Percentiles rank a stretch among this genome's conserved stretches.
Conservation (phyloP, 2,113 vertebrate genomes). For the Phalacrocorax carbo region DNA sequence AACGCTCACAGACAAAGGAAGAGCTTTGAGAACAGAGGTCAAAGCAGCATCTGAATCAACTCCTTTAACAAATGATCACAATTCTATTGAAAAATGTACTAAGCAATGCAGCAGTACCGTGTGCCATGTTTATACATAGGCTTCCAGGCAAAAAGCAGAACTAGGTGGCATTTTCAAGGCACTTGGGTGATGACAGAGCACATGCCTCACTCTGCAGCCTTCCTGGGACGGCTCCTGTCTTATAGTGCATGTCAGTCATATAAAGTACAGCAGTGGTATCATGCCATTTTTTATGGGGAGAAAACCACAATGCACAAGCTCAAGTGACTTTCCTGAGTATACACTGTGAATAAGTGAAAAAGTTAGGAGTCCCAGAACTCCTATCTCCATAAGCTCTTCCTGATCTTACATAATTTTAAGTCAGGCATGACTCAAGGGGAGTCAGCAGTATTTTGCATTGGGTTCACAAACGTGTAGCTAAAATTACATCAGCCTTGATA, state of each 20-base stretch:
- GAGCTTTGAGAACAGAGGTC: constrained; percentile 61
- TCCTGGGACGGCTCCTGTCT: background rate
- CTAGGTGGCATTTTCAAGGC: constrained; percentile 33
- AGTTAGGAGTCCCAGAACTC: background rate
- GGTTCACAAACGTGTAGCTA: background rate
- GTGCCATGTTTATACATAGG: constrained; percentile 42
- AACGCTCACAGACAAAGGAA: constrained; percentile 50
- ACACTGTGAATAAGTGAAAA: background rate
- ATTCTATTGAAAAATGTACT: constrained; percentile 57
- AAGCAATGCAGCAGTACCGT: background rate
- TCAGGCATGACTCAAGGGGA: background rate
- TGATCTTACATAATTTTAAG: background rate
- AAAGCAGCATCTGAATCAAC: constrained; percentile 57
- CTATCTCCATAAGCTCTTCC: background rate
- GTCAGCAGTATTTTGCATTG: background rate
- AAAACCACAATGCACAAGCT: background rate
- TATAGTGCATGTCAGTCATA: background rate
- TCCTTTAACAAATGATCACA: constrained; percentile 61
- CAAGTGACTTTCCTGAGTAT: background rate
- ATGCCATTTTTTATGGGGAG: background rate
- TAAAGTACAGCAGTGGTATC: background rate
- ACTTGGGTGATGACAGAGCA: background rate
- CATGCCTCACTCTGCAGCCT: background rate
- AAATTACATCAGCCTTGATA: background rate
- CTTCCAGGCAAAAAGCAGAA: background rate